Evolutionary conservation across 2,113 vertebrate genomes (phyloP).

Genomic region (Bos taurus): ARS-UCD2.0 NC_037344.1:26423501-26424000

Average conservation of each 20-base stretch:
- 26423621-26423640: neutral
- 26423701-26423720: neutral
- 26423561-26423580: neutral
- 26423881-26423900: neutral
- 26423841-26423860: neutral
- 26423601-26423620: neutral
- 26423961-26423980: neutral
- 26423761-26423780: neutral
- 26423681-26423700: neutral
- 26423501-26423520: neutral
- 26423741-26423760: neutral
- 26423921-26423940: neutral
- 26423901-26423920: neutral
- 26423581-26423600: neutral
- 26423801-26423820: neutral
- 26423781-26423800: neutral
- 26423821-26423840: neutral
- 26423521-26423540: neutral
- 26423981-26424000: neutral
- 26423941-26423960: neutral
- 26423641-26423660: neutral
- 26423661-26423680: neutral
- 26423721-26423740: neutral
- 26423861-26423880: neutral
- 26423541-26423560: neutral